These are phyloP conservation scores for Eupithecia insigniata DNA, from an alignment of 2,888 invertebrate species.

Conservation along the genomic window DNA sequence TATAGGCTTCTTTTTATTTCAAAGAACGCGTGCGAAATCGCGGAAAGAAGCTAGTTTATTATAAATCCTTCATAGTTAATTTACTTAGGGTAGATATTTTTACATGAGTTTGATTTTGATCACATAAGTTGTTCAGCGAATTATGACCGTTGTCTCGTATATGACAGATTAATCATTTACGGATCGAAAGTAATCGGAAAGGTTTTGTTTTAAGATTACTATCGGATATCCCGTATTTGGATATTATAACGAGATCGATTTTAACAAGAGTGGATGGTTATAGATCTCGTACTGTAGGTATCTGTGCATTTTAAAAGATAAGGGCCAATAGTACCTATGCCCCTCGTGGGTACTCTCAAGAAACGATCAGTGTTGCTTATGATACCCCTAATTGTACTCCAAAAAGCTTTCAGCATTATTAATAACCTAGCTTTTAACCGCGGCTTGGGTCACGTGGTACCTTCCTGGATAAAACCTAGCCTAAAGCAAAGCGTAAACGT, in stretches of 20 bases:
- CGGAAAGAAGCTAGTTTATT: too few species aligned
- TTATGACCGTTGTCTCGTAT: conserved; percentile 20
- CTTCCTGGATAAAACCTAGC: neutral
- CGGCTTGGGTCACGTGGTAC: neutral
- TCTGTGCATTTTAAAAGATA: conserved; percentile 6
- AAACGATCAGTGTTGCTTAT: too few species aligned
- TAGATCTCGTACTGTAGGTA: neutral
- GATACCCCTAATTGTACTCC: neutral
- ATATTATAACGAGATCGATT: conserved; percentile 14
- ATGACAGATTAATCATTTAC: conserved; percentile 30
- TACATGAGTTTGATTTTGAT: neutral
- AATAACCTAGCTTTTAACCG: neutral
- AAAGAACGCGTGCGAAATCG: too few species aligned
- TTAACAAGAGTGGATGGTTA: neutral
- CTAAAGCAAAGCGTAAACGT: too few species aligned
- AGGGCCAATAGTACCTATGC: too few species aligned
- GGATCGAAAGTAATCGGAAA: conserved; percentile 28
- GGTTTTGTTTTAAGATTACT: conserved; percentile 25
- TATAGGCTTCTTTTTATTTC: too few species aligned
- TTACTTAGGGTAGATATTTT: neutral
- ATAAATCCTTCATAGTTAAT: neutral
- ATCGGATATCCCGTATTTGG: conserved; percentile 20
- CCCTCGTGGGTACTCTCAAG: too few species aligned
- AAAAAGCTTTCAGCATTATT: neutral
- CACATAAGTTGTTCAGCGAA: conserved; percentile 9